These are phyloP conservation scores for Anarsia innoxiella DNA, from an alignment of 2,888 invertebrate genomes.

Conservation along the genomic window DNA sequence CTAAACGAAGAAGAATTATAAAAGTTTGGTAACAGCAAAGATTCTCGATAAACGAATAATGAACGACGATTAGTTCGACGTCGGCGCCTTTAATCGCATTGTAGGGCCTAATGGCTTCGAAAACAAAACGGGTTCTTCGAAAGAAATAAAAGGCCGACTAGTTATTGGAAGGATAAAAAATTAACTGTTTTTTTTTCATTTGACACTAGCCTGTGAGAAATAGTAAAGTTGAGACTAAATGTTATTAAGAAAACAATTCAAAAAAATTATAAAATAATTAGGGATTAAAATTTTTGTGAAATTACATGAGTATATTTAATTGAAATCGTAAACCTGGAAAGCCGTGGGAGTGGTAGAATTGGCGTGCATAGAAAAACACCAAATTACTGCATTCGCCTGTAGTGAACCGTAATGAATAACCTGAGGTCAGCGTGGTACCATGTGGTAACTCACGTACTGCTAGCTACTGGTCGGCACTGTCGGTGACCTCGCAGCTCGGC, in stretches of 20 bases:
- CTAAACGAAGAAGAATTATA: constrained; percentile 21
- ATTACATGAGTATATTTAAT: background rate
- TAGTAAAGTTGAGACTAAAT: too few relatives aligned
- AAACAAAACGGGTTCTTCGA: constrained; percentile 8
- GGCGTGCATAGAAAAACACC: constrained; percentile 2
- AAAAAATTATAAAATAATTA: too few relatives aligned
- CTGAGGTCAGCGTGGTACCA: constrained; percentile 37
- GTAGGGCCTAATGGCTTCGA: constrained; percentile 7
- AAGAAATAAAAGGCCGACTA: background rate
- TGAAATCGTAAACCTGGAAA: background rate
- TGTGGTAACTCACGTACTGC: constrained; percentile 29
- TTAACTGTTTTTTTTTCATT: too few relatives aligned
- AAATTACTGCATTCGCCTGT: constrained; percentile 1
- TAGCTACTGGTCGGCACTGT: constrained; percentile 54
- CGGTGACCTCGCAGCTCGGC: constrained; percentile 60
- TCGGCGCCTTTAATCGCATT: constrained; percentile 9
- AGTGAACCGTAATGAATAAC: constrained; percentile 23
- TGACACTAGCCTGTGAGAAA: too few relatives aligned
- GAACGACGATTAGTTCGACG: constrained; percentile 8
- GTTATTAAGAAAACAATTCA: too few relatives aligned
- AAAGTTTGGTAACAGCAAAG: constrained; percentile 11
- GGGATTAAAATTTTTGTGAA: too few relatives aligned
- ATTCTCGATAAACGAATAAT: constrained; percentile 9
- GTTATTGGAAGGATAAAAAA: too few relatives aligned
- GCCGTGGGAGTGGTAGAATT: background rate